Evolutionary conservation across 35 echinoderm and acorn worm species (phyloP), one percentile per base, ranked within the genome.

Genomic region (Eucidaris tribuloides): DNA sequence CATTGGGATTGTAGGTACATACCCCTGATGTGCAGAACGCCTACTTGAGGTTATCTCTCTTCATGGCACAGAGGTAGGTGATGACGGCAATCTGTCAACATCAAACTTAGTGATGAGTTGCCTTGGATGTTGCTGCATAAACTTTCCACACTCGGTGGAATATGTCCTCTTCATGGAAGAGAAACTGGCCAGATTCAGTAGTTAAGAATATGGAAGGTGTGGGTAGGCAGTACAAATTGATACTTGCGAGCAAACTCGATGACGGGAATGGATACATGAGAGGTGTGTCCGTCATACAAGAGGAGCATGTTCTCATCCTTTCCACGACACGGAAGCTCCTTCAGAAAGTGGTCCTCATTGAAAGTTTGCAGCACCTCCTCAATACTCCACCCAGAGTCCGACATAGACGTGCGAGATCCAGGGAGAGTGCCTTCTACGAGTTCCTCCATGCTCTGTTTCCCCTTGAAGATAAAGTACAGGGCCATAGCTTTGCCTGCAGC

Each of bases 381-480:
- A 56, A 68, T 84, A 44, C 49, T 86, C 46, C 52, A 86, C 5
- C 63, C 59, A 28, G 40, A 43, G 20, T 46, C 28, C 14, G 61
- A 48, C 82, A 84, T 86, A 4, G 3, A 13, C 23, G 39, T 74
- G 4, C 71, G 36, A 36, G 63, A 74, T 4, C 56, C 52, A n/a
- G 71, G 83, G 20, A 20, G 45, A 46, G 81, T 40, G 27, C 81
- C 81, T 45, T 24, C 39, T 13, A 64, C 49, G 3, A 84, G 43
- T 41, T n/a, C 31, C 11, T 55, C 20, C 7, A 19, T 37, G 32
- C 66, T 3, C 5, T 46, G 36, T 86, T 86, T 50, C 14, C 83
- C 83, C 76, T 86, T 86, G 33, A 86, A 78, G 28, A 86, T 32
- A 27, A 76, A 86, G 60, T 34, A 78, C 3, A 50, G 71, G 7